A percentile compares a stretch with the other conserved stretches of the same genome.
Evolutionary conservation across 2,113 vertebrate genomes (phyloP).

Genomic region (Girardinichthys multiradiatus): DNA sequence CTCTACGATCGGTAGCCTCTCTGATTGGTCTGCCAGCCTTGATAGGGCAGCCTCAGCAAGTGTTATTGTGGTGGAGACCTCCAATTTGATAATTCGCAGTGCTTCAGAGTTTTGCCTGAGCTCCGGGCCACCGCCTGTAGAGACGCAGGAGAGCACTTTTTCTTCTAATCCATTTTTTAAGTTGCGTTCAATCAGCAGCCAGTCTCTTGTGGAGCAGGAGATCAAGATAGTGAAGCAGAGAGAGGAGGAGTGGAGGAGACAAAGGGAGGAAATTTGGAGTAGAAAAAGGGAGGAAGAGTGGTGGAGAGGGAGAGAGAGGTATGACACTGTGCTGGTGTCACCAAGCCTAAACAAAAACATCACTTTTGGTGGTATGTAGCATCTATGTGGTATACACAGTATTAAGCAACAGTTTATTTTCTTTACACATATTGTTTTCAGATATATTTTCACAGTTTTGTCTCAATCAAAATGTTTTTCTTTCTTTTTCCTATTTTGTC

Average conservation of each 20-base stretch:
- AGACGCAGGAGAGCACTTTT: constrained; percentile 69
- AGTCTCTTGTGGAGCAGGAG: constrained; percentile 77
- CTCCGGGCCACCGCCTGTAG: constrained; percentile 28
- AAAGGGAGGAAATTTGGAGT: constrained; percentile 71
- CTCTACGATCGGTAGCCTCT: constrained; percentile 40
- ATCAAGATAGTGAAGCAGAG: constrained; percentile 74
- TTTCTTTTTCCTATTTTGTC: background rate
- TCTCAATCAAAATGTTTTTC: background rate
- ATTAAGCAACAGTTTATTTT: background rate
- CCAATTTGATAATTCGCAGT: constrained; percentile 77
- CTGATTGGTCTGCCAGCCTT: constrained; percentile 48
- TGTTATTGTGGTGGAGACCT: constrained; percentile 75
- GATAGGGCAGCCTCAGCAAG: constrained; percentile 49
- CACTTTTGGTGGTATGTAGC: constrained; percentile 45
- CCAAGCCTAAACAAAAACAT: constrained; percentile 64
- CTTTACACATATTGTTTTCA: background rate
- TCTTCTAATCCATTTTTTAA: constrained; percentile 76
- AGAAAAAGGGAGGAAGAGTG: constrained; percentile 61
- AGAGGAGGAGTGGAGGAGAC: constrained; percentile 76
- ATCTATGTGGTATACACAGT: background rate
- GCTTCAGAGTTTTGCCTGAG: constrained; percentile 76
- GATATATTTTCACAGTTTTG: background rate
- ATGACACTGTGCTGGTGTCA: constrained; percentile 75
- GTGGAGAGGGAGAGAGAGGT: constrained; percentile 61
- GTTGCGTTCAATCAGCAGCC: constrained; percentile 75